Conservation (phyloP, 2,797 vertebrate species). For the Schizopygopsis pylzovi region DNA sequence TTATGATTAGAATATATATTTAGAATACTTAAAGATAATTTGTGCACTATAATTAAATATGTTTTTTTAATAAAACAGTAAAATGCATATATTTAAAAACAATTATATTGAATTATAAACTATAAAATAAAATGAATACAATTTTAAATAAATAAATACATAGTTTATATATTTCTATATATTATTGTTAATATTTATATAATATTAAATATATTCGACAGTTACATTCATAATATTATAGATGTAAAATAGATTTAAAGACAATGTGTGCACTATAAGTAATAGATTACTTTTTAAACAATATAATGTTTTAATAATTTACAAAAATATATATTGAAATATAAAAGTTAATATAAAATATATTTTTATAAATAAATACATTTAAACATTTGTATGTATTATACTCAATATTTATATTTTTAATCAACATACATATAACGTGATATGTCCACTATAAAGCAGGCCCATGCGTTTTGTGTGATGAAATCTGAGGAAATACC, state of each 20-base stretch:
- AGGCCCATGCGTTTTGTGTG: not conserved
- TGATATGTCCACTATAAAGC: not conserved
- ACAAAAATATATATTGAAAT: not conserved
- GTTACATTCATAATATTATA: not conserved
- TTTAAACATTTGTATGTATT: not conserved
- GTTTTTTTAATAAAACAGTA: not conserved
- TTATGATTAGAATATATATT: not conserved
- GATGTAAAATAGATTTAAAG: not conserved
- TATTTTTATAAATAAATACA: not conserved
- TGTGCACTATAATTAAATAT: not conserved
- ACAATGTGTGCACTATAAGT: not conserved
- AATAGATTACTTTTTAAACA: not conserved
- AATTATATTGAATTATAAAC: not conserved
- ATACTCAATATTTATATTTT: not conserved
- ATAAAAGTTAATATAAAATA: not conserved
- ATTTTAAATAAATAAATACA: not conserved
- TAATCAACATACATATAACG: not conserved
- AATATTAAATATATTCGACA: not conserved
- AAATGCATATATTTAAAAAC: not conserved
- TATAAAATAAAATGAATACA: not conserved
- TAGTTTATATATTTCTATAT: not conserved
- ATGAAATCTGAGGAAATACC: not conserved
- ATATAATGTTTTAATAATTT: not conserved
- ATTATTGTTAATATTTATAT: not conserved
- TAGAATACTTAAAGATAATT: not conserved